A percentile compares a stretch with the other conserved stretches of the same genome.
Conservation (phyloP, 2,113 vertebrate genomes). For the Clarias magur region DNA sequence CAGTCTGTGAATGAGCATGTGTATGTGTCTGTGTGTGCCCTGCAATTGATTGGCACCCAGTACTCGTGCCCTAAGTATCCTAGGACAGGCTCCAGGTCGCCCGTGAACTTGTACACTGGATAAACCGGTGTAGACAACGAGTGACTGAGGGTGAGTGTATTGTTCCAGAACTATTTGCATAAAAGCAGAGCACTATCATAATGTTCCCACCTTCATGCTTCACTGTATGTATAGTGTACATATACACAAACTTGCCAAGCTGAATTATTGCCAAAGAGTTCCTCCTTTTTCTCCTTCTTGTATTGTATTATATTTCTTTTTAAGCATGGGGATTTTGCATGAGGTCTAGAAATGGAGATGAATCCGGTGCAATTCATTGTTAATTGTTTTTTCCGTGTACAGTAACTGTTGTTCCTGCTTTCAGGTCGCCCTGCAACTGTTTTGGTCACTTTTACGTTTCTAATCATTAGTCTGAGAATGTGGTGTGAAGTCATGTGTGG, state of each 20-base stretch:
- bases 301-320: not conserved
- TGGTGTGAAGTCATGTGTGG: not conserved
- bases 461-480: not conserved
- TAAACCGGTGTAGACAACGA: too few species aligned
- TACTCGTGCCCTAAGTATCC: too few species aligned
- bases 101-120: too few species aligned
- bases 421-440: not conserved
- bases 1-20: too few species aligned
- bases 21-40: too few species aligned
- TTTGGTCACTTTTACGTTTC: not conserved
- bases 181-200: not conserved
- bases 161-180: not conserved
- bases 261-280: not conserved
- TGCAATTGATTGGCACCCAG: too few species aligned
- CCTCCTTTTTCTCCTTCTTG: not conserved
- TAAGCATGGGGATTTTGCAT: too few species aligned
- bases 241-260: not conserved
- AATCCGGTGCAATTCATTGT: not conserved
- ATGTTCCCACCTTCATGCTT: not conserved
- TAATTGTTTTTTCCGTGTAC: not conserved
- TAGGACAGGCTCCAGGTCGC: too few species aligned
- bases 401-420: not conserved
- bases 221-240: not conserved
- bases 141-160: not conserved
- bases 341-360: not conserved